Evolutionary conservation across 92 coral and sea anemone genomes (phyloP).

Genomic region (Chrysogorgia sp.): DNA sequence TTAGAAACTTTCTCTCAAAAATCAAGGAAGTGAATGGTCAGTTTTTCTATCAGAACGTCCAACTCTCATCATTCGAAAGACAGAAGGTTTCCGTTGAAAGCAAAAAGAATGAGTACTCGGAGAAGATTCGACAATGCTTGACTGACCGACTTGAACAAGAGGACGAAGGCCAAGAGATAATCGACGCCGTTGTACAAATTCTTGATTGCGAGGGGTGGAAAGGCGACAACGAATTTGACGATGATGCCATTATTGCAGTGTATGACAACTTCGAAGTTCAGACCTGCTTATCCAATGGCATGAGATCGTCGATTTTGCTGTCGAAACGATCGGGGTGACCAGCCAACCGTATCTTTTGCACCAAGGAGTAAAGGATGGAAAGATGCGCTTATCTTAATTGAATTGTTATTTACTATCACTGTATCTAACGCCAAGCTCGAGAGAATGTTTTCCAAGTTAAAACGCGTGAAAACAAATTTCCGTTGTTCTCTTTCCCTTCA

Average conservation of each 20-base stretch:
- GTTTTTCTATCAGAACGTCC: constrained; percentile 29
- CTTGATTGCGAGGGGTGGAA: constrained; percentile 53
- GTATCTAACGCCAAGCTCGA: constrained; percentile 81
- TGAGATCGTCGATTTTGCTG: constrained; percentile 54
- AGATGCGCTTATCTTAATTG: constrained; percentile 65
- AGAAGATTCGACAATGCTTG: constrained; percentile 18
- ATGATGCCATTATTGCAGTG: constrained; percentile 52
- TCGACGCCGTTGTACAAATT: constrained; percentile 25
- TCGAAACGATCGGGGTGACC: constrained; percentile 34
- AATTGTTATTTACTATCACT: constrained; percentile 71
- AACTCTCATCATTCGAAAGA: constrained; percentile 27
- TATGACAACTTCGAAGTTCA: constrained; percentile 64
- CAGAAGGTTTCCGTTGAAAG: constrained; percentile 20
- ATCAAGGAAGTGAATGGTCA: constrained; percentile 13
- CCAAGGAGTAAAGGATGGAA: constrained; percentile 58
- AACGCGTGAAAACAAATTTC: constrained; percentile 70
- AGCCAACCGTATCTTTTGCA: constrained; percentile 42
- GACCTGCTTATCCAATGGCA: constrained; percentile 68
- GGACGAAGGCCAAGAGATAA: constrained; percentile 22
- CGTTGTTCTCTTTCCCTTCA: constrained; percentile 61
- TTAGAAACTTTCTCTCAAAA: constrained; percentile 17
- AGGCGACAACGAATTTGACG: constrained; percentile 63
- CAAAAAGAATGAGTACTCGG: constrained; percentile 6
- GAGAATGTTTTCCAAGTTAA: constrained; percentile 72
- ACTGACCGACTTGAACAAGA: constrained; percentile 30